A percentile compares a stretch with the other conserved stretches of the same genome.
Conservation (phyloP, 2,888 invertebrate species). For the Hydroisotoma schaefferi region DNA sequence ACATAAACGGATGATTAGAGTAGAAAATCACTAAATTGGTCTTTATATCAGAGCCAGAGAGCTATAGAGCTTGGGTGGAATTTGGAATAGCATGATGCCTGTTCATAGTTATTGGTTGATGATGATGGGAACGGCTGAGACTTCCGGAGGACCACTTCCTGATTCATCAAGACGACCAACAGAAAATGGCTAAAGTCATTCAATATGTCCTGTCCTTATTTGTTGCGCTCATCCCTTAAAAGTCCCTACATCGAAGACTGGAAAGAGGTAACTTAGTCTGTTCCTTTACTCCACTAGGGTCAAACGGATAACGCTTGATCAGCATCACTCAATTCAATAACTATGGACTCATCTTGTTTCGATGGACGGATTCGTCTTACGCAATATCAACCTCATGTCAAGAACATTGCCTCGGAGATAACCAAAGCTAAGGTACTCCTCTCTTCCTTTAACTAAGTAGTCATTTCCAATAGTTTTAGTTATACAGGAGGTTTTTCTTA, state of each 20-base stretch:
- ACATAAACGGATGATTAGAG: background rate
- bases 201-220: no score
- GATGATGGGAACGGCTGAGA: background rate
- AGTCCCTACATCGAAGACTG: no score
- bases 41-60: background rate
- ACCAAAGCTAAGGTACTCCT: conserved; percentile 25
- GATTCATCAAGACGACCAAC: no score
- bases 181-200: no score
- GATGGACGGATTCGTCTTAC: conserved; percentile 17
- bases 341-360: conserved; percentile 13
- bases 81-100: conserved; percentile 1
- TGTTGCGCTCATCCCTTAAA: no score
- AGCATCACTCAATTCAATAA: conserved; percentile 12
- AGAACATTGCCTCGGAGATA: conserved; percentile 23
- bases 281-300: background rate
- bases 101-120: conserved; percentile 10
- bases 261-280: background rate
- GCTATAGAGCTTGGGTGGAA: background rate
- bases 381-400: conserved; percentile 18
- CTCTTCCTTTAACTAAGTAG: no score
- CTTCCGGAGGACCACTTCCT: background rate
- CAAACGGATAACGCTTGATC: background rate
- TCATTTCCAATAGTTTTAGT: no score
- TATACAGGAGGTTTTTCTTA: no score
- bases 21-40: background rate